Base-by-base conservation (phyloP, 2,113 vertebrate species). In the Sinocyclocheilus grahami region DNA sequence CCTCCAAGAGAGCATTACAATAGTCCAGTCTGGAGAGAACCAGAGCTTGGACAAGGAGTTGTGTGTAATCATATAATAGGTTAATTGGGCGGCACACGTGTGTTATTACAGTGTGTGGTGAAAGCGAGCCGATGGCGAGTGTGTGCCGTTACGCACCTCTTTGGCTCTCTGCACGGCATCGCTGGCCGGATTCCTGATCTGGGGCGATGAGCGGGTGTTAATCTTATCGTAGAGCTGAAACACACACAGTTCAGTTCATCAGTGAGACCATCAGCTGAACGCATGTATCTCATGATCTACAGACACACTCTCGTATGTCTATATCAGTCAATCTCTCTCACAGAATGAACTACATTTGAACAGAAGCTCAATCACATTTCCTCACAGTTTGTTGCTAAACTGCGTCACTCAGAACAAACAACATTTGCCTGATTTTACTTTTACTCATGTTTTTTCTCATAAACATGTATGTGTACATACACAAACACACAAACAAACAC, bases 81-180 rank as follows among this genome's bases (percentile, higher is more conserved):
- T 55, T 5, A 55, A 18, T 51, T 1, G 2, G 12, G 48, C 48
- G 3, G 48, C 53, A 55, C 5, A 18, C 5, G 53, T 7, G 55
- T 58, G 55, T 58, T 58, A 58, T 58, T 58, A 58, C 18, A 51
- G 48, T 4, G 48, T 10, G 42, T 9, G 37, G 37, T 37, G 37
- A 37, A 37, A 37, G 37, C 37, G 37, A 37, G 37, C 37, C 37
- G 37, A 37, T 37, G 37, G 37, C 4, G 37, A 42, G 42, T 42
- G 42, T 46, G 42, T 10, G 42, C 9, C 48, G 48, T 51, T 14
- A 20, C 87, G 96, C 92, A 97, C 98, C 97, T 99, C 97, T 97
- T 98, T 99, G 96, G 97, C 97, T 97, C 97, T 95, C 96, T 99
- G 97, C 91, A 99, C 97, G 75, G 97, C 97, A 95, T 99, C 97